Percentiles rank a stretch among this genome's conserved stretches.
phyloP scores from a whole-genome alignment of 1,140 invertebrate species.

The Brachystomella parvula region DNA sequence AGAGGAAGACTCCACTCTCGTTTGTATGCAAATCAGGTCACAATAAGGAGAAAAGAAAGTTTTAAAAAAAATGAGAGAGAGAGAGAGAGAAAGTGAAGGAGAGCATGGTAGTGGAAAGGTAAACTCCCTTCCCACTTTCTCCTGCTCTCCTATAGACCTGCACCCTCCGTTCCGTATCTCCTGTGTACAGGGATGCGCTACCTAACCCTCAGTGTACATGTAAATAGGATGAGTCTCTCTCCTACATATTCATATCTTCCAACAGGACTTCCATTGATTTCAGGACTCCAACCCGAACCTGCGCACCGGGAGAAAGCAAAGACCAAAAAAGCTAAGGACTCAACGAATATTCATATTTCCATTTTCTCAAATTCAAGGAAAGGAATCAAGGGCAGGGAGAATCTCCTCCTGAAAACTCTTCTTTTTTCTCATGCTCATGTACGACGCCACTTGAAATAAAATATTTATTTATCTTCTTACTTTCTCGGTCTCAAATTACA shows the following conservation, averaged over 20 bases:
- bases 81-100: constrained; percentile 1
- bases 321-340: background rate
- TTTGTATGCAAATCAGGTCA: constrained; percentile 33
- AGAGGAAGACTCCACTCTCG: constrained; percentile 19
- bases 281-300: background rate
- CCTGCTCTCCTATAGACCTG: background rate
- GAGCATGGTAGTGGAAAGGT: background rate
- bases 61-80: too few relatives aligned
- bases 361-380: background rate
- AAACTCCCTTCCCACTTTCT: constrained; percentile 14
- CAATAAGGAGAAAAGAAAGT: constrained; percentile 30
- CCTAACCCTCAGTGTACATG: too few relatives aligned
- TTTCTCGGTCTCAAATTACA: too few relatives aligned
- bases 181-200: background rate
- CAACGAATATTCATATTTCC: background rate
- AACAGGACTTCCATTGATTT: constrained; percentile 20
- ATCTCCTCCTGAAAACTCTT: background rate
- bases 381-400: too few relatives aligned
- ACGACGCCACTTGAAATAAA: too few relatives aligned
- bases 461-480: too few relatives aligned
- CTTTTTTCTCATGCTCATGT: background rate
- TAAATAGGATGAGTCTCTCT: too few relatives aligned
- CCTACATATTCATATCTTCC: constrained; percentile 8
- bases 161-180: background rate
- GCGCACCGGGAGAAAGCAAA: background rate